A percentile compares a stretch with the other conserved stretches of the same genome.
Conservation (phyloP, 2,888 invertebrate species). For the Pheosia gnoma region DNA sequence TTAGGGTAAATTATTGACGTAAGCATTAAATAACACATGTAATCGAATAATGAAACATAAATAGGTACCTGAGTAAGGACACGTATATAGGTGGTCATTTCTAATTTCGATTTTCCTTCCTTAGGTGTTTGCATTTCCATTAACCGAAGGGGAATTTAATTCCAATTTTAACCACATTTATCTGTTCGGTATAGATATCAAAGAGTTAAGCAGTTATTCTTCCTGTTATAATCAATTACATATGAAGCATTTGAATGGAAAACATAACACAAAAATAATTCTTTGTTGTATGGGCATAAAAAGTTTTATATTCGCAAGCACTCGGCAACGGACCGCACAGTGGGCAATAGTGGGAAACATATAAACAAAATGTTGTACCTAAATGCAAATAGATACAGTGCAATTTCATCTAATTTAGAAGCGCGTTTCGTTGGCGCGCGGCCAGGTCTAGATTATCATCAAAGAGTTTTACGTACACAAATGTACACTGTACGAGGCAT, state of each 20-base stretch:
- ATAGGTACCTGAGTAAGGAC: not conserved
- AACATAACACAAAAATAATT: slow-evolving; percentile 9
- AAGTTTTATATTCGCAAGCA: slow-evolving; percentile 17
- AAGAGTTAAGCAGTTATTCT: too few relatives aligned
- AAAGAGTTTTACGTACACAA: slow-evolving; percentile 42
- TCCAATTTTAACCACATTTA: too few relatives aligned
- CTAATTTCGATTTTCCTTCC: slow-evolving; percentile 1
- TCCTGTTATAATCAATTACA: too few relatives aligned
- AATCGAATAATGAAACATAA: not conserved
- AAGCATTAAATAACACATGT: not conserved
- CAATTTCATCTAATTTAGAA: slow-evolving; percentile 58
- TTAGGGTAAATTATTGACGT: not conserved
- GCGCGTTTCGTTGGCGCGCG: slow-evolving; percentile 45
- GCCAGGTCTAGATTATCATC: slow-evolving; percentile 55
- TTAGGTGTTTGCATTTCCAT: too few relatives aligned
- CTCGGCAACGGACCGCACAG: slow-evolving; percentile 18
- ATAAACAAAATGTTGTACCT: slow-evolving; percentile 29
- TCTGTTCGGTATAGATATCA: too few relatives aligned
- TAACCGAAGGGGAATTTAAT: too few relatives aligned
- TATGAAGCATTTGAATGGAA: not conserved
- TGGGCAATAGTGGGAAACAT: slow-evolving; percentile 26
- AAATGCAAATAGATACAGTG: slow-evolving; percentile 52
- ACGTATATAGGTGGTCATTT: not conserved
- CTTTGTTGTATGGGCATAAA: slow-evolving; percentile 12
- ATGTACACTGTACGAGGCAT: slow-evolving; percentile 20